Percentiles rank a stretch among this genome's conserved stretches.
phyloP scores from a whole-genome alignment of 2,888 invertebrate species.

The Anaspis maculata region DNA sequence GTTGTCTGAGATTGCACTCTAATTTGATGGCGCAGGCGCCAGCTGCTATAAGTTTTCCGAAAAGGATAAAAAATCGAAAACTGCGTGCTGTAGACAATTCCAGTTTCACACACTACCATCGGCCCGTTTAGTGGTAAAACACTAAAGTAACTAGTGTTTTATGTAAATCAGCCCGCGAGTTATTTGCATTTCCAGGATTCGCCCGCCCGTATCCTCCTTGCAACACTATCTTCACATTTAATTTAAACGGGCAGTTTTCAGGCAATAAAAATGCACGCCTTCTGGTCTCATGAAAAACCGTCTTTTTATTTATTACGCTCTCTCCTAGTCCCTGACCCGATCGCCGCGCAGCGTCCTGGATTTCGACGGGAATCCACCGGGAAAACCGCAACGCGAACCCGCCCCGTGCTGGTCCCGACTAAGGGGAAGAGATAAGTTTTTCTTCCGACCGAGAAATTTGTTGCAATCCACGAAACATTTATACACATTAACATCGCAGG shows the following conservation, averaged over 20 bases:
- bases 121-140: slow-evolving; percentile 5
- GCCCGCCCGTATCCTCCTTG: slow-evolving; percentile 29
- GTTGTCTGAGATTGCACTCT: too few species aligned
- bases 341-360: slow-evolving; percentile 14
- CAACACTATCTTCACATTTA: slow-evolving; percentile 43
- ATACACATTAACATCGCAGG: slow-evolving; percentile 40
- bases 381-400: background rate
- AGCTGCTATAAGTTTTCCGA: too few species aligned
- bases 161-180: slow-evolving; percentile 29
- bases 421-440: slow-evolving; percentile 37
- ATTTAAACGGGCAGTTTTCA: slow-evolving; percentile 45
- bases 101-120: too few species aligned
- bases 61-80: too few species aligned
- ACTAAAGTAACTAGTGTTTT: slow-evolving; percentile 25
- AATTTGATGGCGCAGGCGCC: too few species aligned
- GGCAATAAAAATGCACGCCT: slow-evolving; percentile 46
- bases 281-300: slow-evolving; percentile 43
- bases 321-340: slow-evolving; percentile 16
- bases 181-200: slow-evolving; percentile 35
- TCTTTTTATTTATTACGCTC: slow-evolving; percentile 43
- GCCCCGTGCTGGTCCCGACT: too few species aligned
- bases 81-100: too few species aligned
- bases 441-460: slow-evolving; percentile 41
- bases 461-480: slow-evolving; percentile 41
- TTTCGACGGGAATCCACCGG: too few species aligned